Percentiles rank a stretch among this genome's conserved stretches.
Evolutionary conservation across 2,113 vertebrate genomes (phyloP).

Genomic region (Campylorhamphus procurvoides): DNA sequence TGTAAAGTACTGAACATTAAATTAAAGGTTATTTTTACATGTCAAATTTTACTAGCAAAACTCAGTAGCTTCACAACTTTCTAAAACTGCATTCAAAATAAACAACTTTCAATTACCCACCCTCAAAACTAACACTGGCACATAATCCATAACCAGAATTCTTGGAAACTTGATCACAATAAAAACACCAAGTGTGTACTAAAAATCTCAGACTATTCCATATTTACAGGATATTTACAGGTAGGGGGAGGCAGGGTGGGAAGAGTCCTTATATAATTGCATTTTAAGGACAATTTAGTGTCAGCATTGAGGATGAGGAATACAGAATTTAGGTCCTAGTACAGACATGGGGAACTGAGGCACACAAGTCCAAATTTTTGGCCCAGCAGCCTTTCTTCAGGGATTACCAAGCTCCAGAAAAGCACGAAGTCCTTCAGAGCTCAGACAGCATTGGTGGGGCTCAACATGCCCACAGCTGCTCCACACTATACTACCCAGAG

Average conservation of each 20-base stretch:
- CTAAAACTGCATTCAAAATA: background rate
- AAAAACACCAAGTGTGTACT: background rate
- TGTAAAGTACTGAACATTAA: background rate
- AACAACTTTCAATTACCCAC: background rate
- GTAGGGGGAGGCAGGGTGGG: too few relatives aligned
- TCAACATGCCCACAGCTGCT: background rate
- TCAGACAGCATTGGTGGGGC: accelerated
- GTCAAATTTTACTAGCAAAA: background rate
- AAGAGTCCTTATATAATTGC: background rate
- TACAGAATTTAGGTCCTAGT: background rate
- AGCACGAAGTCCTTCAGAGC: background rate
- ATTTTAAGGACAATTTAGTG: background rate
- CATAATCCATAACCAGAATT: background rate
- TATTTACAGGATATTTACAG: background rate
- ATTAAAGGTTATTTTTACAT: background rate
- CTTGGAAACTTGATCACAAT: background rate
- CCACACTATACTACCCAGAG: accelerated
- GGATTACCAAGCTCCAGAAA: background rate
- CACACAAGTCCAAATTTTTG: background rate
- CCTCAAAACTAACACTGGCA: background rate
- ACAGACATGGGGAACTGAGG: background rate
- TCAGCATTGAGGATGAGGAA: background rate
- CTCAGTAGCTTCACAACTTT: background rate
- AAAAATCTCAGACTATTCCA: background rate
- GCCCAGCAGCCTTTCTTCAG: background rate